Evolutionary conservation across 2,113 vertebrate species (phyloP).

Genomic region (Rhinopomastus cyanomelas): DNA sequence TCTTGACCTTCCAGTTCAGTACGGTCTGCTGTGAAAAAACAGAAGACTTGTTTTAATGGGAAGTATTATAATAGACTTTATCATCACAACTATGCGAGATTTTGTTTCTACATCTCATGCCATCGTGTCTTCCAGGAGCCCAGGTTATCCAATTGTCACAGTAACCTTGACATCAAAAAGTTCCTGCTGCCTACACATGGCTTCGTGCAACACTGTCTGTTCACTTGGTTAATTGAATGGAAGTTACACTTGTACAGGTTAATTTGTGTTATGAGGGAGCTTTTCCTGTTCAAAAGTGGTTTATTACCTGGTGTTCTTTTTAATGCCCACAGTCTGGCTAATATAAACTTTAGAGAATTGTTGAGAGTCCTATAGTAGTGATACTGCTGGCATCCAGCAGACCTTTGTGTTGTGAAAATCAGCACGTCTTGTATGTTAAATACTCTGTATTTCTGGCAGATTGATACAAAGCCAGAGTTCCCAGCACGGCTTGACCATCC

Average conservation of each 20-base stretch:
- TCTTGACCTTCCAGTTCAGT: background rate
- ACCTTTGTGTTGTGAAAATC: background rate
- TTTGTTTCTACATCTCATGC: constrained; percentile 40
- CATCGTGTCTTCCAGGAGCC: constrained; percentile 10
- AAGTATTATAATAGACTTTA: background rate
- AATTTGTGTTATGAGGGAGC: background rate
- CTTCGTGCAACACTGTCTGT: constrained; percentile 52
- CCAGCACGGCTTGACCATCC: background rate
- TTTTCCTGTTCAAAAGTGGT: background rate
- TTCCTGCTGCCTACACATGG: constrained; percentile 31
- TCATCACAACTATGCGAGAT: background rate
- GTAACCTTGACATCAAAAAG: constrained; percentile 48
- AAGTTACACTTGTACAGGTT: background rate
- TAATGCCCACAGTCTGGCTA: background rate
- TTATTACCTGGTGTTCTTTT: background rate
- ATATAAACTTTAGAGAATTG: background rate
- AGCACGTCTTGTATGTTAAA: background rate
- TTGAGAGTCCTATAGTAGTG: background rate
- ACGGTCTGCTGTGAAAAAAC: background rate
- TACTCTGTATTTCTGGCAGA: background rate
- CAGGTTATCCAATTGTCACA: constrained; percentile 38
- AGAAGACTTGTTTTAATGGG: background rate
- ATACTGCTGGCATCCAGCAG: background rate
- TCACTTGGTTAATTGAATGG: constrained; percentile 63
- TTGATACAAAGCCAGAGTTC: background rate